Conservation (phyloP, 2,888 invertebrate genomes). For the Cecidostiba fungosa region DNA sequence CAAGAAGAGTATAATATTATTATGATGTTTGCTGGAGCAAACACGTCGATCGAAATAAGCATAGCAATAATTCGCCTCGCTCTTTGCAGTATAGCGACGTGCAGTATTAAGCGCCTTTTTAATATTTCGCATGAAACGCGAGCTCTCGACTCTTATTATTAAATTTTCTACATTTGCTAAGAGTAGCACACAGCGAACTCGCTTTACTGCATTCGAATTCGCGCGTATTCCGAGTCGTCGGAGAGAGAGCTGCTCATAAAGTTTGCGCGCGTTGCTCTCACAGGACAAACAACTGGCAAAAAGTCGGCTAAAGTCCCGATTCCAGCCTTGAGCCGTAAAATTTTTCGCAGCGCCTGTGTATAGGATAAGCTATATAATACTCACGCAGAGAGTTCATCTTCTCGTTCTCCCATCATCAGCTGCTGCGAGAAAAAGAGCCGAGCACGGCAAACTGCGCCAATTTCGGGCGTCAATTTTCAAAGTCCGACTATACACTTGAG, state of each 20-base stretch:
- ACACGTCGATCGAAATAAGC: too few relatives aligned
- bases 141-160: too few relatives aligned
- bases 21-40: too few relatives aligned
- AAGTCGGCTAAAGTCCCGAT: too few relatives aligned
- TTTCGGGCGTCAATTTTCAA: constrained; percentile 35
- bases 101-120: too few relatives aligned
- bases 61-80: too few relatives aligned
- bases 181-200: not conserved
- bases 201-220: not conserved
- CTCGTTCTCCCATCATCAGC: not conserved
- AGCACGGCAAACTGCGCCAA: constrained; percentile 29
- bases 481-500: constrained; percentile 31
- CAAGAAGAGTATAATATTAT: too few relatives aligned
- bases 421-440: constrained; percentile 2
- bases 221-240: too few relatives aligned
- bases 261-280: not conserved
- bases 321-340: constrained; percentile 26
- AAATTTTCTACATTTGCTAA: not conserved
- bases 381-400: not conserved
- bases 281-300: not conserved
- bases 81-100: too few relatives aligned
- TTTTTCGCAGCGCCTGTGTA: too few relatives aligned
- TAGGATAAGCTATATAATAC: not conserved
- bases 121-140: too few relatives aligned
- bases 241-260: not conserved